Percentiles rank a stretch among this genome's conserved stretches.
Evolutionary conservation across 2,113 vertebrate genomes (phyloP).

Genomic region (Chauna torquata): DNA sequence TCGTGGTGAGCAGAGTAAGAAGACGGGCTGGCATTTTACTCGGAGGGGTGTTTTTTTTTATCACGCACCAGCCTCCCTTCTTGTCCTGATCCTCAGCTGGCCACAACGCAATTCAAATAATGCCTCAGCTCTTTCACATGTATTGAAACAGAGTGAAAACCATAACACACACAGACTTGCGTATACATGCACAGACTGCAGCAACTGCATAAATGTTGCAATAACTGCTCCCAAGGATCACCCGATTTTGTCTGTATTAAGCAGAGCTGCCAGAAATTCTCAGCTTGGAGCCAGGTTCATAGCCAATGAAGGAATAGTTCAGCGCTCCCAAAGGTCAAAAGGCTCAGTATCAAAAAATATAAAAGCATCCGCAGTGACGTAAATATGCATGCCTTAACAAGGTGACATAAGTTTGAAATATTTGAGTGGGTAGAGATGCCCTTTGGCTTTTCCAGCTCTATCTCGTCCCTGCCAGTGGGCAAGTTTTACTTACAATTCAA

Average conservation of each 20-base stretch:
- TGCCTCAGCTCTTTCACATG: neutral
- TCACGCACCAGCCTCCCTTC: neutral
- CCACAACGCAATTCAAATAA: neutral
- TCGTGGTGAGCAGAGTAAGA: neutral
- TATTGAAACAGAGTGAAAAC: neutral
- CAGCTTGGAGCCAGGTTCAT: neutral
- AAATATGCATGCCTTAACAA: conserved; percentile 53
- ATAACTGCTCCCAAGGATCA: conserved; percentile 9
- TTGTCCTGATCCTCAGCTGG: neutral
- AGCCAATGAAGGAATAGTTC: conserved; percentile 53
- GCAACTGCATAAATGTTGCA: conserved; percentile 1
- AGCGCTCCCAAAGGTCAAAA: conserved; percentile 62
- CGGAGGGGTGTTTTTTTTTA: neutral
- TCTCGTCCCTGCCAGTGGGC: neutral
- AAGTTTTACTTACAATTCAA: neutral
- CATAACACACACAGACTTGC: neutral
- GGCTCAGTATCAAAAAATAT: conserved; percentile 58
- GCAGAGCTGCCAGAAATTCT: conserved; percentile 12
- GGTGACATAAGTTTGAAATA: conserved; percentile 53
- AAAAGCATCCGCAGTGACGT: conserved; percentile 51
- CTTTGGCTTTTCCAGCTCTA: conserved; percentile 38
- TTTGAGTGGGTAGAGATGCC: conserved; percentile 55
- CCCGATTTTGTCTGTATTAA: neutral
- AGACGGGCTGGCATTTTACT: neutral
- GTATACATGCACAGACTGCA: conserved; percentile 28